Conservation (phyloP, 2,888 invertebrate species). For the Syritta pipiens region DNA sequence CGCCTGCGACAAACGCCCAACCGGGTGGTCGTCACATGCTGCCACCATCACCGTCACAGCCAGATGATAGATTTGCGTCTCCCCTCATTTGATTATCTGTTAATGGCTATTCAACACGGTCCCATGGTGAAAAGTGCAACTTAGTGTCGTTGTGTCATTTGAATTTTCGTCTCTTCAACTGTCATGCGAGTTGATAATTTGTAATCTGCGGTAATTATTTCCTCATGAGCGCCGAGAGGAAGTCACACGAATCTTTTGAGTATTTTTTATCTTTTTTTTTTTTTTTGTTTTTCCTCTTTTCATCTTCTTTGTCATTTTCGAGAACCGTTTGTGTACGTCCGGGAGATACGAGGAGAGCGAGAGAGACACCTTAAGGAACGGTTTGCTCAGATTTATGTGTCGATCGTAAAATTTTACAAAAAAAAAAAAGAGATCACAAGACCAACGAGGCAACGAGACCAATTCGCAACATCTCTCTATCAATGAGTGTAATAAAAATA, state of each 20-base stretch:
- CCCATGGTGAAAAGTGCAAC: slow-evolving; percentile 26
- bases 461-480: neutral
- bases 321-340: slow-evolving; percentile 1
- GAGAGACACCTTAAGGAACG: neutral
- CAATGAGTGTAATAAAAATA: neutral
- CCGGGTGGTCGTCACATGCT: too few species aligned
- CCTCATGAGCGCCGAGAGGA: slow-evolving; percentile 4
- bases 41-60: neutral
- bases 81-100: slow-evolving; percentile 27
- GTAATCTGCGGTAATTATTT: slow-evolving; percentile 10
- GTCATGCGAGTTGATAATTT: slow-evolving; percentile 26
- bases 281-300: too few species aligned
- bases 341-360: too few species aligned
- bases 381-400: neutral
- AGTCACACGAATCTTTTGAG: too few species aligned
- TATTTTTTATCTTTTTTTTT: too few species aligned
- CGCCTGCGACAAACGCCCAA: neutral
- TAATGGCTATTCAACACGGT: slow-evolving; percentile 33
- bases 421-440: too few species aligned
- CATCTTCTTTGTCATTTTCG: slow-evolving; percentile 1
- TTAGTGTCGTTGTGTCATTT: slow-evolving; percentile 14
- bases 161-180: neutral
- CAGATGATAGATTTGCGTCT: slow-evolving; percentile 4
- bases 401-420: too few species aligned
- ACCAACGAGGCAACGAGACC: neutral